Evolutionary conservation across 2,888 invertebrate genomes (phyloP).

Genomic region (Taenaris catops): DNA sequence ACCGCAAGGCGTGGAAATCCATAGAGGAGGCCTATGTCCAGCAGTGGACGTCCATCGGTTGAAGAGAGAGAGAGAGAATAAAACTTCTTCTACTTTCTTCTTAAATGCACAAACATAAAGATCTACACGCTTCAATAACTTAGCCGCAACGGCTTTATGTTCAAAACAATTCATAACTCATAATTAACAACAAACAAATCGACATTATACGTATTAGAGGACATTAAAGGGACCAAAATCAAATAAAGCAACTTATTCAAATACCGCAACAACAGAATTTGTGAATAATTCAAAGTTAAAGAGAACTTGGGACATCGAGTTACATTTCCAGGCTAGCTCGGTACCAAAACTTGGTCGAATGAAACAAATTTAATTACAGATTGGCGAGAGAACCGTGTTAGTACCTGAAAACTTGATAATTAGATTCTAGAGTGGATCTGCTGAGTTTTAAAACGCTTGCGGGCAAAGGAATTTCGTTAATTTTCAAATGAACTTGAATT

Average conservation of each 20-base stretch:
- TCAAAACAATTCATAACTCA: not conserved
- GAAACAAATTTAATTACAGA: slow-evolving; percentile 33
- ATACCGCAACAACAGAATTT: slow-evolving; percentile 9
- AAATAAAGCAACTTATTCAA: slow-evolving; percentile 14
- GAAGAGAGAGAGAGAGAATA: no score
- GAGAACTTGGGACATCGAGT: slow-evolving; percentile 9
- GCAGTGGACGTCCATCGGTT: no score
- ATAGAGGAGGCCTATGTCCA: no score
- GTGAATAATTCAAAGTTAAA: slow-evolving; percentile 18
- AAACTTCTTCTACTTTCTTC: not conserved
- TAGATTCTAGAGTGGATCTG: slow-evolving; percentile 27
- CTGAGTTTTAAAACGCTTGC: slow-evolving; percentile 30
- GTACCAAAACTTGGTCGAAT: slow-evolving; percentile 23
- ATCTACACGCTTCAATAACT: no score
- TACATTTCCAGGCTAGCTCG: slow-evolving; percentile 17
- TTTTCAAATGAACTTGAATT: no score
- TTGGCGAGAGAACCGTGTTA: slow-evolving; percentile 23
- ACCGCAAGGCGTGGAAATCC: no score
- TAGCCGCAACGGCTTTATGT: no score
- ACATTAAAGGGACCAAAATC: slow-evolving; percentile 5
- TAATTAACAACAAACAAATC: slow-evolving; percentile 1
- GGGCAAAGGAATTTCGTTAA: slow-evolving; percentile 18
- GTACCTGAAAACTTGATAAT: slow-evolving; percentile 30
- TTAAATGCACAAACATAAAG: no score
- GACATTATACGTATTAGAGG: not conserved